These are phyloP conservation scores for Buteo buteo DNA, from an alignment of 2,113 vertebrate species.

Conservation along the genomic window DNA sequence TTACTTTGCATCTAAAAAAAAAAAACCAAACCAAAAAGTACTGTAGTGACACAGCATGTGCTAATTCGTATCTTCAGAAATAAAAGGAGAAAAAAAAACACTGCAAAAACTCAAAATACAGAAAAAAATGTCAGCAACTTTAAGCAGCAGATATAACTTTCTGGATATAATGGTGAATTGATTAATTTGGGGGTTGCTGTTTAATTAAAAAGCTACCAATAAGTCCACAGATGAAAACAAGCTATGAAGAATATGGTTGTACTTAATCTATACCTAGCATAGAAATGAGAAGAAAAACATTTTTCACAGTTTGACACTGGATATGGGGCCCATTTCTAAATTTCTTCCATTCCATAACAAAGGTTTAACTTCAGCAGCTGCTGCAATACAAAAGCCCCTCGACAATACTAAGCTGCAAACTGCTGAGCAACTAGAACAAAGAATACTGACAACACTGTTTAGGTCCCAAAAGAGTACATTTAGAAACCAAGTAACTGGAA, in stretches of 20 bases:
- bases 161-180: background rate
- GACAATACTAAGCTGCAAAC: conserved; percentile 17
- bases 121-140: background rate
- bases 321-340: background rate
- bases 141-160: background rate
- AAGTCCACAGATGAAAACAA: background rate
- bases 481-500: conserved; percentile 58
- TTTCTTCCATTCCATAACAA: background rate
- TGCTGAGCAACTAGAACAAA: conserved; percentile 47
- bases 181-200: background rate
- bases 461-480: conserved; percentile 29
- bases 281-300: background rate
- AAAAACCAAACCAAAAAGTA: background rate
- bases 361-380: background rate
- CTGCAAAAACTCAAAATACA: background rate
- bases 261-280: background rate
- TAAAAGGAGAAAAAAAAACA: background rate
- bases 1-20: background rate
- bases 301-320: background rate
- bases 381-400: background rate
- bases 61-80: background rate
- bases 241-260: background rate
- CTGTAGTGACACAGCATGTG: background rate
- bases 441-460: conserved; percentile 32
- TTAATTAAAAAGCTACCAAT: background rate